Percentiles rank a stretch among this genome's conserved stretches.
phyloP scores from a whole-genome alignment of 2,797 vertebrate genomes.

The Myoxocephalus aenaeus region DNA sequence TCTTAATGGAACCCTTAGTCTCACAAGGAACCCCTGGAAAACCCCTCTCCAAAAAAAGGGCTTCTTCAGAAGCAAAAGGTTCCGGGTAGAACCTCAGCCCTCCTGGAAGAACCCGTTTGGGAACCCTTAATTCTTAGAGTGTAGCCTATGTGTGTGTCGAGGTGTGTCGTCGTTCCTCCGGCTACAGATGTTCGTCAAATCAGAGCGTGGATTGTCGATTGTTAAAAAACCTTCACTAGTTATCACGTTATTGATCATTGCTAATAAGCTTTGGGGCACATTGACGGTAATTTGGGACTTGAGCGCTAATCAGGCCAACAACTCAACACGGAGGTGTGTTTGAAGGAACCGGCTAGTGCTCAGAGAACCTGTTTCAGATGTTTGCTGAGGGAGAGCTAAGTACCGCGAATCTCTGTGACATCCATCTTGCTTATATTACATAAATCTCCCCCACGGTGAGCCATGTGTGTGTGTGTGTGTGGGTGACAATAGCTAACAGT shows the following conservation, averaged over 20 bases:
- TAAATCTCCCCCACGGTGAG: conserved; percentile 52
- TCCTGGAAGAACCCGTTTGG: neutral
- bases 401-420: conserved; percentile 70
- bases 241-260: conserved; percentile 17
- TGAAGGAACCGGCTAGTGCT: conserved; percentile 54
- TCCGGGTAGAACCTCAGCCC: neutral
- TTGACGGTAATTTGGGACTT: conserved; percentile 21
- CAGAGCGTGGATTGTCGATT: conserved; percentile 21
- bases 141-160: conserved; percentile 29
- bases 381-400: conserved; percentile 73
- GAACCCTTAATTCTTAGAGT: neutral
- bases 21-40: neutral
- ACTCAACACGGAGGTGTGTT: conserved; percentile 34
- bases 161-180: conserved; percentile 53
- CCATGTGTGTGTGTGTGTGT: conserved; percentile 15
- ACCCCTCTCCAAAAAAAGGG: neutral
- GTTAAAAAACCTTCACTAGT: conserved; percentile 18
- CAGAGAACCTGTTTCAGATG: conserved; percentile 73
- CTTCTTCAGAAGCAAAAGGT: no score
- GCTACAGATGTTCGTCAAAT: conserved; percentile 59
- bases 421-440: conserved; percentile 75
- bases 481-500: conserved; percentile 48
- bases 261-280: conserved; percentile 24
- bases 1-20: neutral
- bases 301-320: conserved; percentile 35